Base-by-base conservation (phyloP, 2,888 invertebrate species). In the Dinocampus coccinellae region DNA sequence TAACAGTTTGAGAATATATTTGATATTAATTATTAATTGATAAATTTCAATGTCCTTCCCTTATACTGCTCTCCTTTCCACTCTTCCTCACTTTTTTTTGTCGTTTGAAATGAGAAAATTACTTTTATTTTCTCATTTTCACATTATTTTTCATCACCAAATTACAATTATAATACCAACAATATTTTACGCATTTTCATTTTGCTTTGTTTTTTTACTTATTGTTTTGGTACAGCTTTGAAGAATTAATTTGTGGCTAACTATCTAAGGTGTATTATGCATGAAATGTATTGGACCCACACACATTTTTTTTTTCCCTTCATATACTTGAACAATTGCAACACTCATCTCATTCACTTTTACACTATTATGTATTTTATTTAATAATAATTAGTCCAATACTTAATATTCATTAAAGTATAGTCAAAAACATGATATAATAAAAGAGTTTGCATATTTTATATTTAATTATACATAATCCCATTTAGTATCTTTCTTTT, bases 211-310 rank as follows among this genome's bases (percentile, higher is more conserved):
- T 34, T 13, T 57, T 29, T 69, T 52, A 13, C 53, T 63, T 69
- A 63, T 69, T 63, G 69, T 69, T 69, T 69, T 69, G 69, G 69
- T 69, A 63, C 63, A 69, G 69, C 69, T 62, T 53, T 52, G 61
- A 61, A 61, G 52, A 33, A 62, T 55, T 47, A 63, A 62, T 61
- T 69, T 52, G 53, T 58, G 26, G 52, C 61, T 69, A 62, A 52
- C 61, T 69, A 53, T 34, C 36, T 61, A 61, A 53, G n/a, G n/a
- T 47, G 36, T 42, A 69, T 34, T 61, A 26, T 36, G 36, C 58
- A 63, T 47, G 63, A 63, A 29, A 39, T 52, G 29, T 63, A 13
- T 60, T 68, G 68, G 68, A 60, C 58, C 55, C 60, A 57, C 34
- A 24, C 36, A 60, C 7, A n/a, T 24, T 29, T 60, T 68, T n/a